Percentiles rank a stretch among this genome's conserved stretches.
Conservation (phyloP, 2,113 vertebrate genomes). For the Ceyx melanurus region DNA sequence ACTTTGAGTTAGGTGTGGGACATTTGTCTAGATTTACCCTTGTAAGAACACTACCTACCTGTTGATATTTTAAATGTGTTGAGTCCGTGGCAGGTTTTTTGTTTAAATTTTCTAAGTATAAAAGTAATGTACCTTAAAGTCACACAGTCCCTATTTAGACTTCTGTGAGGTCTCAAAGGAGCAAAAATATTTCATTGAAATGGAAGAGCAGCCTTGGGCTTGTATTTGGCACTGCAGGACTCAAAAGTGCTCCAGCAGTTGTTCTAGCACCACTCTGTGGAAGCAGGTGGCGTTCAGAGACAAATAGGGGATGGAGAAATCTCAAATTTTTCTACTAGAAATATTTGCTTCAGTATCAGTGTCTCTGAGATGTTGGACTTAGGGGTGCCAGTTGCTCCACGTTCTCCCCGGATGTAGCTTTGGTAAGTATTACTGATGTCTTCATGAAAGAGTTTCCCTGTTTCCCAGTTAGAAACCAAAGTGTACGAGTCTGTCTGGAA, state of each 20-base stretch:
- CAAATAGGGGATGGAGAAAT: fast-evolving
- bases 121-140: not conserved
- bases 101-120: not conserved
- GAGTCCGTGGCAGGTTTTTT: not conserved
- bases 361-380: not conserved
- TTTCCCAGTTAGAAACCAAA: not conserved
- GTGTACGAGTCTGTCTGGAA: not conserved
- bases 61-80: not conserved
- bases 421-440: not conserved
- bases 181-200: not conserved
- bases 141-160: not conserved
- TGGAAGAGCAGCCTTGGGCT: not conserved
- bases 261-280: slow-evolving; percentile 27
- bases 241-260: not conserved
- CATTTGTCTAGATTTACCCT: not conserved
- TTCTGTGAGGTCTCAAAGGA: not conserved
- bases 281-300: not conserved
- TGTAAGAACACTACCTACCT: not conserved
- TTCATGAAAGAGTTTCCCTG: not conserved
- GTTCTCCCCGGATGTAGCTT: not conserved
- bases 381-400: not conserved
- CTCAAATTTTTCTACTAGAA: not conserved
- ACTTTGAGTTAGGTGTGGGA: not conserved
- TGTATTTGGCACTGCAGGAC: not conserved
- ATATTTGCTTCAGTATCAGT: not conserved